Evolutionary conservation across 2,113 vertebrate species (phyloP), one percentile per base, ranked within the genome.

Genomic region (Fulmarus glacialis): DNA sequence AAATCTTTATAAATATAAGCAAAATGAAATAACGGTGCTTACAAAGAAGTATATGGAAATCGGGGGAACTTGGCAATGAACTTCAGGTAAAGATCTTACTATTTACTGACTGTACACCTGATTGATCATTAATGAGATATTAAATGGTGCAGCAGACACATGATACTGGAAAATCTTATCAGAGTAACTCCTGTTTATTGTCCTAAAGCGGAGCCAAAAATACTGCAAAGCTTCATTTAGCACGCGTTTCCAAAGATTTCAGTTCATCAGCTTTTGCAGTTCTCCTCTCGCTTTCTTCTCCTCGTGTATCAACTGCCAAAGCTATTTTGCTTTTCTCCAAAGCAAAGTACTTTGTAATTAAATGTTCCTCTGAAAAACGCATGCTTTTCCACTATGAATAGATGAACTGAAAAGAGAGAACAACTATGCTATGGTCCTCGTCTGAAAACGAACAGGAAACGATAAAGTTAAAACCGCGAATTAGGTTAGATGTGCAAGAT

Each of bases 71-170:
- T 38, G n/a, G 55, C 23, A 83, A 77, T 3, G 38, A 15, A 74
- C 26, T 62, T 83, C 4, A 84, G 19, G 42, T 48, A 73, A 80
- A 92, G 36, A 58, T 38, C 38, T 53, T 50, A 26, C n/a, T 82
- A 32, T 38, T 75, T 75, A 89, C 50, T 50, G 66, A 47, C 66
- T 47, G n/a, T 24, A 38, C 23, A 62, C 22, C 6, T 4, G 83
- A 82, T 85, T 94, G 89, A 93, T 89, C 84, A 80, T 83, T 95
- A 93, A 91, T 85, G 82, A 87, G 43, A 24, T 18, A 90, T 13
- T 73, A 89, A 96, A 91, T 58, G 74, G 82, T 73, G 90, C 68
- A 62, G 82, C 26, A 73, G 71, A 38, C 93, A 96, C 66, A 38
- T 85, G 91, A 85, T 15, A 48, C 1, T 45, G 56, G 77, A 45